These are phyloP conservation scores for Silurus asotus DNA, from an alignment of 2,113 vertebrate genomes.

Conservation along the genomic window DNA sequence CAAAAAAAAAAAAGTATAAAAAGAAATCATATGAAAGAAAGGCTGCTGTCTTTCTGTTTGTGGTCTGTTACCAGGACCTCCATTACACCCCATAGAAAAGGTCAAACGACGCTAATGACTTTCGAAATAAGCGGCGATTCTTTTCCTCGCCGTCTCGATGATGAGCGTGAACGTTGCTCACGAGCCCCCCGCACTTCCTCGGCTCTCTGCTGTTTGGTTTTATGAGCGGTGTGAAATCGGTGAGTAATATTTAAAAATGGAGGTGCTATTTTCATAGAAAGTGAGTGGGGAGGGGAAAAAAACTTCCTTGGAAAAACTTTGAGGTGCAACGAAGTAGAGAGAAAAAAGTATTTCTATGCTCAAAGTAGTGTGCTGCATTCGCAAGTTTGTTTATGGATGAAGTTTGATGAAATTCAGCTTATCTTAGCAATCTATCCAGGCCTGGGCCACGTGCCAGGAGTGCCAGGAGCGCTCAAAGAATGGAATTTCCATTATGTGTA, in stretches of 20 bases:
- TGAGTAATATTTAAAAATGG: not conserved
- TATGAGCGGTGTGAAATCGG: conserved; percentile 22
- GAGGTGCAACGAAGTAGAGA: not conserved
- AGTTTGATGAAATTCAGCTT: conserved; percentile 34
- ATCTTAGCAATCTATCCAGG: conserved; percentile 32
- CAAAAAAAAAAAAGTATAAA: not conserved
- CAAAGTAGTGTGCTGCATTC: conserved; percentile 18
- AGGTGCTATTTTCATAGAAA: conserved; percentile 23
- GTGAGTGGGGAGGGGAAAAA: not conserved
- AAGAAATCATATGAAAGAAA: not conserved
- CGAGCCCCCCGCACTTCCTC: not conserved
- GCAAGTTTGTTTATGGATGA: conserved; percentile 45
- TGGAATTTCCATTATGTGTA: conserved; percentile 46
- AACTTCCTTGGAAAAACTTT: not conserved
- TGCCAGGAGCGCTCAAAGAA: conserved; percentile 16
- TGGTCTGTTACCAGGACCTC: conserved; percentile 17
- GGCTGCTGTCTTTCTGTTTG: conserved; percentile 15
- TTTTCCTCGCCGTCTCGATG: not conserved
- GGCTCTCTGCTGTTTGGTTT: not conserved
- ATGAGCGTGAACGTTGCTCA: conserved; percentile 28
- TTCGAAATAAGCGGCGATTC: conserved; percentile 30
- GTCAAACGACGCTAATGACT: conserved; percentile 46
- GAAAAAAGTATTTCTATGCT: not conserved
- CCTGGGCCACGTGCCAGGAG: conserved; percentile 39
- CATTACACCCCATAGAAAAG: conserved; percentile 34